Evolutionary conservation across 2,888 invertebrate species (phyloP), one percentile per base, ranked within the genome.

Genomic region (Lasioglossum morio): DNA sequence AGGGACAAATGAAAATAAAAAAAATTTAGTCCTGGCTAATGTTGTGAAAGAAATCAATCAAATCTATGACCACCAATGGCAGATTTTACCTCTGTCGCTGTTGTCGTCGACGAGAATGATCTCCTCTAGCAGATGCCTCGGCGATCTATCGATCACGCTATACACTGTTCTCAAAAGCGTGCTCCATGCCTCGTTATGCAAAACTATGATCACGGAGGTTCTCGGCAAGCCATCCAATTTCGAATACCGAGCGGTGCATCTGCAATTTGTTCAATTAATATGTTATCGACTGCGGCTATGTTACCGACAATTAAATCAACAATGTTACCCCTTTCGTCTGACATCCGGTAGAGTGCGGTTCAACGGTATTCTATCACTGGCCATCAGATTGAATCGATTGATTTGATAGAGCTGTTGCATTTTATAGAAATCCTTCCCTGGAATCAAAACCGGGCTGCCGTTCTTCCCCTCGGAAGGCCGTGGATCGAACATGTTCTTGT

Each of bases 141-240:
- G 99, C 2, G 99, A 98, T 89, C 99, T 96, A 94, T 98, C 97
- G 83, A 99, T 97, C 69, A 99, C 98, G 92, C 99, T 99, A 96
- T 98, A 98, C 43, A 99, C 97, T 1, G 99, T 99, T 79, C 99
- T 96, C 92, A 99, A 96, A 19, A 99, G 96, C 0, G 99, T 99
- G 4, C 99, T 99, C 99, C 99, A 99, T 0, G 99, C 99, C 95
- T 99, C 99, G 95, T 99, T 99, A 95, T 99, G 99, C 95, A 99
- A 99, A 1, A 99, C 99, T 89, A 99, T 99, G 77, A 99, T 98
- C 27, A 99, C 97, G 88, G 98, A 98, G 0, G 99, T 98, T 88
- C 97, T 97, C 0, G 99, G 99, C 79, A 99, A 95, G 77, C 96
- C 96, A n/a, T 95, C 95, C 84, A 96, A 94, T 85, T 96, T 95